These are phyloP conservation scores for Craterocephalus amniculus DNA, from an alignment of 2,797 vertebrate species.

Conservation along the genomic window DNA sequence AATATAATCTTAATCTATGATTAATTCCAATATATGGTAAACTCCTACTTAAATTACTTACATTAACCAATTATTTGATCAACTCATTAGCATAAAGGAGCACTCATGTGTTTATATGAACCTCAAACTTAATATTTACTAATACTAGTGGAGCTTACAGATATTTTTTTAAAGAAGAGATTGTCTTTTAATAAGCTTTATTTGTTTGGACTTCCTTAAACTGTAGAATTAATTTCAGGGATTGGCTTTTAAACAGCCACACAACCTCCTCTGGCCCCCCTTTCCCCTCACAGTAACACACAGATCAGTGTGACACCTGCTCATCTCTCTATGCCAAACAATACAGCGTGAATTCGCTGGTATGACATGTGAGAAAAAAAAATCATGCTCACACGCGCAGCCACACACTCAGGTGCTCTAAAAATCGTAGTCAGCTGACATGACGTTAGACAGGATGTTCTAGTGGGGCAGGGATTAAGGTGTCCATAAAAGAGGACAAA, in stretches of 20 bases:
- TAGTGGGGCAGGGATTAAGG: conserved; percentile 48
- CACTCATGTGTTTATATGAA: background rate
- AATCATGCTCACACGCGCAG: conserved; percentile 5
- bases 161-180: background rate
- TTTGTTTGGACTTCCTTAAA: background rate
- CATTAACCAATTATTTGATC: background rate
- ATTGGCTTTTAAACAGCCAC: conserved; percentile 5
- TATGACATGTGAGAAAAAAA: conserved; percentile 26
- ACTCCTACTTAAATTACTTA: background rate
- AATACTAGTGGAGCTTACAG: background rate
- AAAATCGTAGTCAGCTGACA: conserved; percentile 21
- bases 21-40: background rate
- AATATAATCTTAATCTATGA: too few species aligned
- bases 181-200: background rate
- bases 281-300: conserved; percentile 7
- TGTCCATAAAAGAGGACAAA: conserved; percentile 64
- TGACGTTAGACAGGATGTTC: conserved; percentile 25
- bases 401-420: conserved; percentile 9
- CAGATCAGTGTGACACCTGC: background rate
- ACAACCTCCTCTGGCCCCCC: conserved; percentile 5
- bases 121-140: background rate
- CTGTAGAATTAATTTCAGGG: conserved; percentile 15
- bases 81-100: background rate
- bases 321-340: background rate
- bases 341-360: conserved; percentile 1